Base-by-base conservation (phyloP, 2,113 vertebrate genomes). In the Nyctibius bracteatus region DNA sequence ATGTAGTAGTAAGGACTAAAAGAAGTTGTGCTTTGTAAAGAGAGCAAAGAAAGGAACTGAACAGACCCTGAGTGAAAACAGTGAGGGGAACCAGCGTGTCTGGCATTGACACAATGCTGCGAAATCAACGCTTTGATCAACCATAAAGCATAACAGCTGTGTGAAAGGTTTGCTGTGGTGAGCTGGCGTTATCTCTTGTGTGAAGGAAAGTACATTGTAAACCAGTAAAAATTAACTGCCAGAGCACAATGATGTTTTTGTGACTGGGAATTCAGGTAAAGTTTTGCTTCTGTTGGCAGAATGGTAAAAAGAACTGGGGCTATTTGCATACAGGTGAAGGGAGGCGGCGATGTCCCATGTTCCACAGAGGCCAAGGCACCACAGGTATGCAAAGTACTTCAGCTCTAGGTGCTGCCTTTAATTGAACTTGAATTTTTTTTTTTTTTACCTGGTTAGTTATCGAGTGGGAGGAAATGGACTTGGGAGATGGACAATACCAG, bases 321-420 rank as follows among this genome's bases (percentile, higher is more conserved):
- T 12, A 97, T 98, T 98, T 98, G 97, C 98, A 98, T 98, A 98
- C 98, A 98, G 98, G 98, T 98, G 98, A 97, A 23, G 77, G 63
- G 73, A 79, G 82, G 80, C 1, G 28, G 57, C 1, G 12, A 63
- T 77, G 87, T 43, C 88, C 67, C 19, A 3, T 90, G 85, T 54
- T 88, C 49, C 57, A 17, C 44, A n/a, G 55, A 54, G 70, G 55
- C 54, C 43, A 51, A 85, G 86, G 66, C 91, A 95, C 67, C 86
- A 30, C 96, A 97, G 96, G 96, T 96, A 98, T 94, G 83, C 74
- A 21, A 84, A 84, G 81, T 58, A 55, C 91, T 83, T 58, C 81
- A 66, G 70, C 84, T 90, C 46, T 4, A 61, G 73, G 58, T 15
- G 70, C 61, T 78, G 33, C 84, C 79, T 95, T 92, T 58, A 61